phyloP scores from a whole-genome alignment of 2,113 vertebrate species.

The Pyxicephalus adspersus region DNA sequence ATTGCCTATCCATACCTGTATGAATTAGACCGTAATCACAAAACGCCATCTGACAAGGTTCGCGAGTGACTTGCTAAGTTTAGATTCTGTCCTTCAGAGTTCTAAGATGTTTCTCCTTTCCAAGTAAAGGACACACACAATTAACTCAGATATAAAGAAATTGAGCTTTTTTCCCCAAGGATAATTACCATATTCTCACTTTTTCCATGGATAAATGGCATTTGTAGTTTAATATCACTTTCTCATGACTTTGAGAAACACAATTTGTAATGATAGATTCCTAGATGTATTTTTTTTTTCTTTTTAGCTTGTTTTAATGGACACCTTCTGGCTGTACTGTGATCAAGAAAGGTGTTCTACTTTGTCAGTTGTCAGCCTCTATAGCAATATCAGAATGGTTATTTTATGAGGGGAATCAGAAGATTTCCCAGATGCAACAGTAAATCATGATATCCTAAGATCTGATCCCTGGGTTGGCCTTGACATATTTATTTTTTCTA shows the following conservation, averaged over 20 bases:
- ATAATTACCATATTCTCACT: slow-evolving; percentile 49
- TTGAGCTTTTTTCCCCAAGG: slow-evolving; percentile 11
- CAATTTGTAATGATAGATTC: slow-evolving; percentile 29
- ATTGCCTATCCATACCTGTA: background rate
- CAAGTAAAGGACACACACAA: slow-evolving; percentile 13
- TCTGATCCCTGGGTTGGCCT: background rate
- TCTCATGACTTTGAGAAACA: slow-evolving; percentile 50
- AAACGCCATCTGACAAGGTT: slow-evolving; percentile 22
- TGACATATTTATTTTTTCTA: background rate
- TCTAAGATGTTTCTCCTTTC: slow-evolving; percentile 39
- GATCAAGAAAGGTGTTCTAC: slow-evolving; percentile 21
- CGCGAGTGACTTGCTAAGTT: background rate
- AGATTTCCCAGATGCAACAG: background rate
- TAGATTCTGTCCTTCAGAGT: slow-evolving; percentile 18
- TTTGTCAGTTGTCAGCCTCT: slow-evolving; percentile 25
- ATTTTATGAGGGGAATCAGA: slow-evolving; percentile 9
- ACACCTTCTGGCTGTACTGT: slow-evolving; percentile 23
- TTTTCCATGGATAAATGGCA: slow-evolving; percentile 18
- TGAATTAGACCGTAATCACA: background rate
- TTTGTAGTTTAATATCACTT: slow-evolving; percentile 40
- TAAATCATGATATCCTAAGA: slow-evolving; percentile 6
- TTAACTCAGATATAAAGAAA: slow-evolving; percentile 33
- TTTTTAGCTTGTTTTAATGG: slow-evolving; percentile 14
- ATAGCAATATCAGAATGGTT: slow-evolving; percentile 3
- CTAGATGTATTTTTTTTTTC: slow-evolving; percentile 1